These are phyloP conservation scores for Brachyhypopomus gauderio DNA, from an alignment of 2,113 vertebrate genomes.

Conservation along the genomic window DNA sequence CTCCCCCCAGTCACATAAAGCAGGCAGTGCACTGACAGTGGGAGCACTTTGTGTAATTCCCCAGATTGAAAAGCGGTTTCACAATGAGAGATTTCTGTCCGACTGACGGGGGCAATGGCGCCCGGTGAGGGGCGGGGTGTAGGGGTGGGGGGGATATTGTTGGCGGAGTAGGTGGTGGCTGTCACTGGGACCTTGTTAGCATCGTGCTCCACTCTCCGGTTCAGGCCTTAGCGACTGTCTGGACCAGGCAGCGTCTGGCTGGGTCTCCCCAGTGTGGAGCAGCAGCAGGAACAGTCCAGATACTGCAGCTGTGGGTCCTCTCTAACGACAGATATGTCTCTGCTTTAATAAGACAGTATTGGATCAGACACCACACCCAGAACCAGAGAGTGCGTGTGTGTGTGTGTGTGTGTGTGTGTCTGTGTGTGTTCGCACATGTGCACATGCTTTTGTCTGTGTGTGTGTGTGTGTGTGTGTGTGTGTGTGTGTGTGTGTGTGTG, in stretches of 20 bases:
- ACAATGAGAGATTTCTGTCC: constrained; percentile 75
- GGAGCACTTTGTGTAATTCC: constrained; percentile 84
- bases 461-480: too few relatives aligned
- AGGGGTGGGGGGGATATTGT: constrained; percentile 15
- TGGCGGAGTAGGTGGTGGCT: not conserved
- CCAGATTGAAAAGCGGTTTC: constrained; percentile 80
- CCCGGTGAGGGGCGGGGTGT: not conserved
- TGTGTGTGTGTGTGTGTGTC: too few relatives aligned
- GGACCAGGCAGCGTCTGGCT: constrained; percentile 3
- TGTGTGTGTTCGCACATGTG: too few relatives aligned
- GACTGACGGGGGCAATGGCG: too few relatives aligned
- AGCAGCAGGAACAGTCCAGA: not conserved
- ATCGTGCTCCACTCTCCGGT: constrained; percentile 54
- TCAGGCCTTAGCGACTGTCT: constrained; percentile 33
- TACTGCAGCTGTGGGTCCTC: constrained; percentile 16
- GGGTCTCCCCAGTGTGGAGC: not conserved
- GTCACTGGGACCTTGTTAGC: constrained; percentile 54
- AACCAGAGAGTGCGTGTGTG: not conserved
- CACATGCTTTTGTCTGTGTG: too few relatives aligned
- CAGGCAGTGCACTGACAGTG: constrained; percentile 82
- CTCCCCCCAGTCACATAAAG: constrained; percentile 69
- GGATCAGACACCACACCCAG: not conserved
- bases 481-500: too few relatives aligned
- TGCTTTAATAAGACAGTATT: not conserved
- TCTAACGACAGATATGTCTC: too few relatives aligned